Conservation (phyloP, 2,888 invertebrate genomes). For the Bombyx huttoni region DNA sequence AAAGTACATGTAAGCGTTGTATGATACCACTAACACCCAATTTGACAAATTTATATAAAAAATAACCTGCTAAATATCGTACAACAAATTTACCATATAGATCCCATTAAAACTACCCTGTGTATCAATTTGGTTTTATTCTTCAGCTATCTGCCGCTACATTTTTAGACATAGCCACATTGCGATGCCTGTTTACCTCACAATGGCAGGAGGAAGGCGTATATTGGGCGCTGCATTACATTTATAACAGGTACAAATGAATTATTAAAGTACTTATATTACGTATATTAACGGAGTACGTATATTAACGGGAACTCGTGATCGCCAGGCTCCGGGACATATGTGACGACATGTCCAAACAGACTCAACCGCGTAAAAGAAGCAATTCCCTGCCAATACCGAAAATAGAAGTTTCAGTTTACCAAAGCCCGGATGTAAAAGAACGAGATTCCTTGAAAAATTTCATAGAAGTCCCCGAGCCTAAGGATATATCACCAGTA, state of each 20-base stretch:
- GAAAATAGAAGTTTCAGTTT: constrained; percentile 90
- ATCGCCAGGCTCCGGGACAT: constrained; percentile 84
- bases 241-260: constrained; percentile 82
- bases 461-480: constrained; percentile 84
- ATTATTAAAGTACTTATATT: too few species aligned
- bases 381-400: constrained; percentile 95
- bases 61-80: too few species aligned
- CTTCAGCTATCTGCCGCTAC: constrained; percentile 87
- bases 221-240: constrained; percentile 95
- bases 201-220: constrained; percentile 99
- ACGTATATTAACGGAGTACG: too few species aligned
- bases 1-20: constrained; percentile 44
- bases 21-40: too few species aligned
- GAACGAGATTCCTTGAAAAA: constrained; percentile 78
- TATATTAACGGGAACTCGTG: too few species aligned
- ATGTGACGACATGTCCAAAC: constrained; percentile 84
- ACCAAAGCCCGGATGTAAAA: constrained; percentile 82
- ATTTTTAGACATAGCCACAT: constrained; percentile 95
- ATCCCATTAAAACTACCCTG: not conserved
- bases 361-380: constrained; percentile 85
- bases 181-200: constrained; percentile 94
- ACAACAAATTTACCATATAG: too few species aligned
- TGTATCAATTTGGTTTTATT: constrained; percentile 1
- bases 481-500: constrained; percentile 76
- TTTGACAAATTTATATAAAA: too few species aligned